Evolutionary conservation across 2,113 vertebrate species (phyloP), one percentile per base, ranked within the genome.

Genomic region (Salvelinus fontinalis): DNA sequence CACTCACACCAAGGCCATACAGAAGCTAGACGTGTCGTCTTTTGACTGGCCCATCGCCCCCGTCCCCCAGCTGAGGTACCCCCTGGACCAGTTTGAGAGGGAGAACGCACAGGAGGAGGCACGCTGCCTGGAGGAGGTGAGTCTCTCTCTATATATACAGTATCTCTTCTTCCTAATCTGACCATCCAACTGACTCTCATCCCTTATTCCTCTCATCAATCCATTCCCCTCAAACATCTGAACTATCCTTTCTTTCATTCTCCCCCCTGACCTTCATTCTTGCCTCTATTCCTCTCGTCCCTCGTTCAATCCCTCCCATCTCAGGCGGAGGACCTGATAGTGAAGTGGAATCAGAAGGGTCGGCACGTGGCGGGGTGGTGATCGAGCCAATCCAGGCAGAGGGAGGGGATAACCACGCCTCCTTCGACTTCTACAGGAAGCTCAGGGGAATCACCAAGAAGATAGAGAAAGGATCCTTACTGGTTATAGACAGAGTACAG

Each of bases 31-130:
- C 79, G 94, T 99, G 74, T 97, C 97, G 0, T 95, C 98, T 0
- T 95, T 99, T 27, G 97, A 99, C 89, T 99, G 98, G 98, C 98
- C 98, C 24, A 96, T 97, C 8, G 98, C 98, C 1, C 96, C 97
- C 0, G 99, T 99, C 85, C 98, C 98, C 7, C 91, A 85, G 72
- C 93, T 99, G 20, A 94, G 96, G 74, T 99, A 99, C 75, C 98
- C 98, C 0, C 90, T 99, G 89, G 96, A 98, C 74, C 95, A 99
- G 81, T 97, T 97, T 71, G 92, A 88, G 77, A 93, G 93, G 24
- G 97, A 99, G 86, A 99, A 99, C 13, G 90, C 94, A 1, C 94
- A 96, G 75, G 97, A 99, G 74, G 98, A 99, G 88, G 95, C 95
- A 2, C 96, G 95, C 78, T 99, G 97, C 84, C 93, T 99, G 73